phyloP scores from a whole-genome alignment of 2,797 vertebrate species.

The Etheostoma nigrum region DNA sequence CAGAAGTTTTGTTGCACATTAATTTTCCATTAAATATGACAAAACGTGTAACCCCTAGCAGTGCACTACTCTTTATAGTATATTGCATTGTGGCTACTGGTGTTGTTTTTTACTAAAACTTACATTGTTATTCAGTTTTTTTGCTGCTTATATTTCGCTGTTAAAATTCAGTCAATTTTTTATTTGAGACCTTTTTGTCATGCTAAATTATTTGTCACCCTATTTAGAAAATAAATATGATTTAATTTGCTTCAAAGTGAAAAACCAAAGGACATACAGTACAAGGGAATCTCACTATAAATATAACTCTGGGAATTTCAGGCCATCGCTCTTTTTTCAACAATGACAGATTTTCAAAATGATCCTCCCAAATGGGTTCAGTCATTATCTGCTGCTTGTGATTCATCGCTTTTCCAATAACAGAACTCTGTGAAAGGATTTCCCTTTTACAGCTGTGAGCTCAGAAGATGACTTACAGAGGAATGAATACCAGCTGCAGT shows the following conservation, averaged over 20 bases:
- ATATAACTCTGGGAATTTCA: constrained; percentile 48
- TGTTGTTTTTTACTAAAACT: constrained; percentile 10
- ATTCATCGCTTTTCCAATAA: constrained; percentile 66
- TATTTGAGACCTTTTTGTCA: neutral
- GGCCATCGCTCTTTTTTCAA: neutral
- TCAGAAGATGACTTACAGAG: constrained; percentile 45
- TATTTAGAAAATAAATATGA: constrained; percentile 35
- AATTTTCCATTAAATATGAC: constrained; percentile 13
- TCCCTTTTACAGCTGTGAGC: constrained; percentile 49
- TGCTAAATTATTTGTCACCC: constrained; percentile 1
- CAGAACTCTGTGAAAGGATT: constrained; percentile 54
- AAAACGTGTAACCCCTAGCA: neutral
- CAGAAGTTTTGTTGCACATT: neutral
- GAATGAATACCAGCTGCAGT: constrained; percentile 31
- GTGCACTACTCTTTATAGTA: neutral
- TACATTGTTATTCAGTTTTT: neutral
- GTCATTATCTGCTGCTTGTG: constrained; percentile 66
- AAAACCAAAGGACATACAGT: constrained; percentile 21
- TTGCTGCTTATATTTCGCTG: neutral
- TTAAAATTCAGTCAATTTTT: constrained; percentile 2
- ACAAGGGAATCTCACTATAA: constrained; percentile 38
- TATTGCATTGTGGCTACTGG: neutral
- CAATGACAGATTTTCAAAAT: constrained; percentile 57
- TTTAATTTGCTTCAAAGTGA: constrained; percentile 32
- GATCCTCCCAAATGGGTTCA: constrained; percentile 51